phyloP scores from a whole-genome alignment of 2,113 vertebrate genomes.

The Arvicanthis niloticus region DNA sequence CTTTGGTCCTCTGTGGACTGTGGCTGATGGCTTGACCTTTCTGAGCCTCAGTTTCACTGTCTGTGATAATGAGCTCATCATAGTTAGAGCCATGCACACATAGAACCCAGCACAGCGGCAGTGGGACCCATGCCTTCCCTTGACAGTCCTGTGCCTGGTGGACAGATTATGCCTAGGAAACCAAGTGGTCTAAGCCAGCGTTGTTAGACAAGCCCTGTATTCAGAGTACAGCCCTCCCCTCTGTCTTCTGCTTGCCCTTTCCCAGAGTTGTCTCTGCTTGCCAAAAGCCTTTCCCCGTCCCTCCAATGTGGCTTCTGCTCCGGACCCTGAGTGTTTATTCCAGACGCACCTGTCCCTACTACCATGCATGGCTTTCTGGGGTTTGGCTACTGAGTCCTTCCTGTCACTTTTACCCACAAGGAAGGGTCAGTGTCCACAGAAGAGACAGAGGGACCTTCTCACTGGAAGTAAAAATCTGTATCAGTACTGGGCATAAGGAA shows the following conservation, averaged over 20 bases:
- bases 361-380: neutral
- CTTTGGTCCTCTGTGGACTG: neutral
- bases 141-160: neutral
- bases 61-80: neutral
- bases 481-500: neutral
- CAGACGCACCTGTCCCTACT: neutral
- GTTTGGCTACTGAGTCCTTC: neutral
- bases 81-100: neutral
- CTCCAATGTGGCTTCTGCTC: neutral
- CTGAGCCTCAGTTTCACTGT: neutral
- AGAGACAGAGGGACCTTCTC: neutral
- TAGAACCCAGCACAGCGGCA: neutral
- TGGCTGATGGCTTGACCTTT: neutral
- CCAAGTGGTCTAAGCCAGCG: neutral
- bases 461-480: neutral
- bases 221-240: neutral
- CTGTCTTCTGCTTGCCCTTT: neutral
- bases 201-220: neutral
- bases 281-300: neutral
- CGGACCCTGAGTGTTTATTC: neutral
- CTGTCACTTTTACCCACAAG: neutral
- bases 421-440: neutral
- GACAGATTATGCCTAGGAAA: neutral
- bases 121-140: neutral
- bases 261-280: neutral